Base-by-base conservation (phyloP, 2,797 vertebrate species). In the Halcyon smyrnensis region DNA sequence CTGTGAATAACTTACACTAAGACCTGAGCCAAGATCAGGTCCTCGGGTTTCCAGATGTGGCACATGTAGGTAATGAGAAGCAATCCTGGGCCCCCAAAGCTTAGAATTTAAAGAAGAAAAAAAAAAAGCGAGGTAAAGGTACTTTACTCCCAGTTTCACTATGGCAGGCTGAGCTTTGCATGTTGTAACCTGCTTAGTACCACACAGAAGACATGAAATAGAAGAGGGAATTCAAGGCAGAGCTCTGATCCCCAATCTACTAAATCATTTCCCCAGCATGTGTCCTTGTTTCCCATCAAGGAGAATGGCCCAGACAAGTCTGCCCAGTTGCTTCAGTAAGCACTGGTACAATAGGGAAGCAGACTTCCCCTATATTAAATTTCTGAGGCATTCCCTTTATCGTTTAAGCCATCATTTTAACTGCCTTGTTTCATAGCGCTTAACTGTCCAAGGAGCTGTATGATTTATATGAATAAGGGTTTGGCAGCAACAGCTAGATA, bases 321-420 rank as follows among this genome's bases (percentile, higher is more conserved):
- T 92, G 68, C 94, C 89, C 86, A 83, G 78, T 96, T 94, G 68
- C 86, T 84, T 96, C 88, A 75, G 84, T 84, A 85, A 96, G 94
- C 71, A 43, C 23, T 80, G 88, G 57, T 94, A 96, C 91, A 97
- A 95, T 93, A 92, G 96, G 73, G 68, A 93, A 92, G 60, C 86
- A 95, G 96, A 95, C 91, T 97, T 97, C 64, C 91, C 92, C 90
- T 89, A 48, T 97, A 97, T 97, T 97, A 92, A 96, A 90, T 97
- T 97, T 97, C 96, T 79, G 86, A 93, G 86, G 88, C 34, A 11
- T 90, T 94, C 84, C 64, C 86, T 95, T 96, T 95, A 94, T 97
- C 93, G 75, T 94, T 85, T 82, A 95, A 97, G 57, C 86, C 90
- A 94, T 95, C 93, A 0, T 92, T 97, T 94, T 95, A 94, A 89